Base-by-base conservation (phyloP, 1,140 invertebrate genomes). In the Chironomus striatipennis region DNA sequence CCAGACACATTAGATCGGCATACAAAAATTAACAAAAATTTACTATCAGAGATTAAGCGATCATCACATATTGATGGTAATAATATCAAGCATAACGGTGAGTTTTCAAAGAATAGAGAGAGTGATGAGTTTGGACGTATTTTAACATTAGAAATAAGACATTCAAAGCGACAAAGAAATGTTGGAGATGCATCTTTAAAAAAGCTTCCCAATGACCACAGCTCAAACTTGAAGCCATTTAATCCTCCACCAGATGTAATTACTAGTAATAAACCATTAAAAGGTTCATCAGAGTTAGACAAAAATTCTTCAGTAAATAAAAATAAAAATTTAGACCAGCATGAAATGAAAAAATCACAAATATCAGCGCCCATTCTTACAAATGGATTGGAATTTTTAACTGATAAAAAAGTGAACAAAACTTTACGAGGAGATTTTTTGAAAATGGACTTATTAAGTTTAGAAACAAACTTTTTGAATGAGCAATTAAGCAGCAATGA, bases 1-100 rank as follows among this genome's bases (percentile, higher is more conserved):
- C 91, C 91, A 0, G 93, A 94, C 77, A 94, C 93, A 0, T 81
- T 94, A 24, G 92, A 94, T 78, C 83, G 92, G n/a, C 93, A 93
- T 79, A 89, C 90, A 57, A 87, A 81, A 74, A 75, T 77, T 73
- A 74, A 77, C 47, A 77, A 75, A 75, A 79, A 34, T 34, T 34
- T 34, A 34, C 77, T 47, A 83, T 80, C 74, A 79, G 75, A 78
- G 42, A 81, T 80, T 77, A 78, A 77, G 65, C 42, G 78, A 79
- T 79, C 73, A 77, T 79, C 43, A 78, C 24, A 34, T 2, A 34
- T 34, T 75, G 73, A 76, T n/a, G n/a, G n/a, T 75, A 73, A 80
- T n/a, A 43, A 70, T 77, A 57, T 8, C n/a, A n/a, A n/a, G n/a
- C n/a, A n/a, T n/a, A n/a, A 76, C 77, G 74, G 43, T 42, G 57